Conservation (phyloP, 2,888 invertebrate genomes). For the Lithophane leautieri region DNA sequence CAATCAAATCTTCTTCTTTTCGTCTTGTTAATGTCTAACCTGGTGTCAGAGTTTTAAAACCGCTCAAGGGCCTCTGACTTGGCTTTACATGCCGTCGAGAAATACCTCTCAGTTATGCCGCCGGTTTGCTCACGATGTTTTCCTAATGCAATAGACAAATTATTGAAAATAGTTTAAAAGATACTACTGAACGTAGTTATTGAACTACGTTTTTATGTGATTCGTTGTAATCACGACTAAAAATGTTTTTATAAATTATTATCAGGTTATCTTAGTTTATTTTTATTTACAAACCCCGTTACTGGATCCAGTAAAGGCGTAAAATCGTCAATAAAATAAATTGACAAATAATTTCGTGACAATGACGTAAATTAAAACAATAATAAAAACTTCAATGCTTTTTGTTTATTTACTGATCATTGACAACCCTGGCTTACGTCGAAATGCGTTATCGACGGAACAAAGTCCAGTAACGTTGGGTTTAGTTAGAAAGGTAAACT, state of each 20-base stretch:
- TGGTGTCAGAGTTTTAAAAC: no score
- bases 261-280: background rate
- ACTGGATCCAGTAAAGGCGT: background rate
- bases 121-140: no score
- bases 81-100: no score
- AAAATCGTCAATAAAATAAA: constrained; percentile 27
- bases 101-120: no score
- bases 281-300: no score
- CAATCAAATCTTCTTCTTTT: background rate
- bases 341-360: constrained; percentile 15
- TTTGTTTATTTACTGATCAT: constrained; percentile 17
- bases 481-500: constrained; percentile 33
- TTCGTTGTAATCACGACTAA: background rate
- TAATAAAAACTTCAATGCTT: constrained; percentile 6
- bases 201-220: background rate
- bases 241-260: background rate
- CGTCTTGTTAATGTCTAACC: no score
- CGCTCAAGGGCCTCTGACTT: no score
- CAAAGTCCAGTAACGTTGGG: background rate
- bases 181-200: background rate
- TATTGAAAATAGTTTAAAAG: background rate
- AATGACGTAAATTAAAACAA: constrained; percentile 32
- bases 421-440: constrained; percentile 18
- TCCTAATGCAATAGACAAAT: background rate
- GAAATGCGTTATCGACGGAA: constrained; percentile 8